Conservation (phyloP, 2,888 invertebrate genomes). For the Dysmachus trigonus region DNA sequence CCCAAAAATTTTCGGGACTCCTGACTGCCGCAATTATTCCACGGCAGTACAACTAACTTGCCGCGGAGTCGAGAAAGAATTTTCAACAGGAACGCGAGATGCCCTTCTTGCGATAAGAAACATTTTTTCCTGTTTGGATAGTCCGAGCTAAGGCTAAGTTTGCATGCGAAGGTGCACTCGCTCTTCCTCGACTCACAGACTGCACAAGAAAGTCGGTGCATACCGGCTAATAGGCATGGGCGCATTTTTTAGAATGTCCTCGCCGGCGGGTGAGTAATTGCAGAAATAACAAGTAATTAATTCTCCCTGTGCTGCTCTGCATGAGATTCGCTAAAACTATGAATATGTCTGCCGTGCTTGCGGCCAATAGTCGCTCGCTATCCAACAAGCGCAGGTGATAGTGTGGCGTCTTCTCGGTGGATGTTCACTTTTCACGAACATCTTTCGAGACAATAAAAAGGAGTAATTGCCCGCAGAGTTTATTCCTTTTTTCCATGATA, state of each 20-base stretch:
- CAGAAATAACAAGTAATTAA: conserved; percentile 5
- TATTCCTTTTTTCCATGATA: background rate
- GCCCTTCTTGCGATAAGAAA: conserved; percentile 22
- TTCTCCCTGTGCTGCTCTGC: background rate
- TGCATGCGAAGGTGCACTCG: conserved; percentile 12
- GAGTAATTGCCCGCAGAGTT: background rate
- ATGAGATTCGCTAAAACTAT: background rate
- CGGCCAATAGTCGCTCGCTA: background rate
- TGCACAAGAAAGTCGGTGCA: conserved; percentile 2
- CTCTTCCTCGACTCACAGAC: background rate
- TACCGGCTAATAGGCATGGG: conserved; percentile 1
- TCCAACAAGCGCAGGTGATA: background rate
- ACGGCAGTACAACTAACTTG: background rate
- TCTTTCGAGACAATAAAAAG: background rate
- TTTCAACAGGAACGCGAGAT: conserved; percentile 39
- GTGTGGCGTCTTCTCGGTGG: background rate
- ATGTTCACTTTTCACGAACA: background rate
- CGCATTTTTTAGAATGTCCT: conserved; percentile 7
- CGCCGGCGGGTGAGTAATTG: background rate
- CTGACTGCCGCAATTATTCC: background rate
- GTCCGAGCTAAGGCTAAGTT: background rate
- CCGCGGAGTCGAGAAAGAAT: conserved; percentile 23
- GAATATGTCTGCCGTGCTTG: background rate
- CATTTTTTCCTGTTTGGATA: conserved; percentile 29
- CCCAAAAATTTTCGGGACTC: conserved; percentile 24